A percentile compares a stretch with the other conserved stretches of the same genome.
These are phyloP conservation scores for Xenops minutus DNA, from an alignment of 2,797 vertebrate genomes.

Conservation along the genomic window DNA sequence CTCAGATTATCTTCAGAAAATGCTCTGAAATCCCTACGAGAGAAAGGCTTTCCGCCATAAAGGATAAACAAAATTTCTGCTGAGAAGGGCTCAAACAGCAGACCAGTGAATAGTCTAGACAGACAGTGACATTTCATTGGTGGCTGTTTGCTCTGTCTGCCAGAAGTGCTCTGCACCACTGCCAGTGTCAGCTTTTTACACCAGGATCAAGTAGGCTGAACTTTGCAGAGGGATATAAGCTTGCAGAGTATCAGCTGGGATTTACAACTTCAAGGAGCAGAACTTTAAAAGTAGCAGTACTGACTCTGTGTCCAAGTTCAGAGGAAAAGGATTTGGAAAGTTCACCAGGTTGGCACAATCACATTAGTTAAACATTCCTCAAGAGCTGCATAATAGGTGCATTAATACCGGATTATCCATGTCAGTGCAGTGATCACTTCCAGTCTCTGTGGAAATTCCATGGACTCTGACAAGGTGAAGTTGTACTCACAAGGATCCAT, in stretches of 20 bases:
- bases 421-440: background rate
- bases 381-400: background rate
- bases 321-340: background rate
- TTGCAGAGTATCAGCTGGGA: background rate
- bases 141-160: background rate
- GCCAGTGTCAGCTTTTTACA: background rate
- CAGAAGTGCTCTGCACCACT: background rate
- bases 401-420: background rate
- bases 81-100: background rate
- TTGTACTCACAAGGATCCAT: background rate
- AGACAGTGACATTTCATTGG: background rate
- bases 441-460: background rate
- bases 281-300: background rate
- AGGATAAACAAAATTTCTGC: background rate
- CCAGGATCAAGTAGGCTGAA: constrained; percentile 12
- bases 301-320: background rate
- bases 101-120: background rate
- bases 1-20: background rate
- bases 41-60: background rate
- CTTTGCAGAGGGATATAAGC: background rate
- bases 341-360: background rate
- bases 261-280: constrained; percentile 7
- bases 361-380: background rate
- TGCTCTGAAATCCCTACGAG: background rate
- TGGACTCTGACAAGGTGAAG: background rate